Base-by-base conservation (phyloP, 1,140 invertebrate genomes). In the Macrosteles quadrilineatus region DNA sequence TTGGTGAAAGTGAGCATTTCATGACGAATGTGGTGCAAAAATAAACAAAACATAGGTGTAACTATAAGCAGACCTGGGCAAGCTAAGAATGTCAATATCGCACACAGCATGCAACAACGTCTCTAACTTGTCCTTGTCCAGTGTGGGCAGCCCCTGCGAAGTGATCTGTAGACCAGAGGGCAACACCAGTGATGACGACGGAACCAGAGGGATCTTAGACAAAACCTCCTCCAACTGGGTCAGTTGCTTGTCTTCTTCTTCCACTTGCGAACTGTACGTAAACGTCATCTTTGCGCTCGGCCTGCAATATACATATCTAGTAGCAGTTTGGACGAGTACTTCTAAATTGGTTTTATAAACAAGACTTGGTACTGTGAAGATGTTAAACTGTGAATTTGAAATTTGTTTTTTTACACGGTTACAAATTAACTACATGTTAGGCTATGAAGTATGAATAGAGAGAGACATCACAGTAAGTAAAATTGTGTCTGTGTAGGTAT, bases 71-170 rank as follows among this genome's bases (percentile, higher is more conserved):
- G 40, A 67, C 64, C 27, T 50, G 23, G 27, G 43, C 43, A 47
- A 47, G 19, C 50, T 25, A 67, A 68, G 55, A 32, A 23, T 32
- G 47, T 31, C 72, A 69, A 66, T 47, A 14, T 68, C 4, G 65
- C 70, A 73, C 69, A 73, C 69, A 67, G 53, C 71, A 70, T 73
- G 70, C 70, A 76, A 71, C 36, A 80, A 77, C 19, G 76, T 71
- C 55, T 78, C 75, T 72, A 82, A 74, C 71, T 76, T 78, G 68
- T 80, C 78, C 70, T 77, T 77, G 29, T 79, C 77, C 27, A 78
- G 62, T 9, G 76, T 72, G 6, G 80, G 80, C 31, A 81, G 68
- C 40, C 76, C 79, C 17, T 76, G 71, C 0, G 76, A 64, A n/a
- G 75, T 75, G 19, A 81, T 76, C 36, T 78, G 72, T 55, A 75